These are phyloP conservation scores for Physocephala rufipes DNA, from an alignment of 2,888 invertebrate genomes.

Conservation along the genomic window DNA sequence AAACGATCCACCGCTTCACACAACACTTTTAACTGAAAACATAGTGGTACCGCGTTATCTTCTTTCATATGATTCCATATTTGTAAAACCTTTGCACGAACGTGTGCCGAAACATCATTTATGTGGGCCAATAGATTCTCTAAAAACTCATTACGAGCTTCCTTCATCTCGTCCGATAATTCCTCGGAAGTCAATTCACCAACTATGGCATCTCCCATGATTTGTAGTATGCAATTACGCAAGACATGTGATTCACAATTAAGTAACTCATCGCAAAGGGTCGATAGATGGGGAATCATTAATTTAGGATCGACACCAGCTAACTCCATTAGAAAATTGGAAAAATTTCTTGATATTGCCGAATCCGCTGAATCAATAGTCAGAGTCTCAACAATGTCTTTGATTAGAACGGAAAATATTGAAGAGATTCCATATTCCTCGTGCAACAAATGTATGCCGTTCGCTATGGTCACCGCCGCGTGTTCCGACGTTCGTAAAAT, in stretches of 20 bases:
- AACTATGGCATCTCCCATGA: constrained; percentile 82
- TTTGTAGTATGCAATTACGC: constrained; percentile 83
- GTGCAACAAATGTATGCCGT: constrained; percentile 59
- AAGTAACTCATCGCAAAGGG: constrained; percentile 61
- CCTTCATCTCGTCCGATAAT: constrained; percentile 73
- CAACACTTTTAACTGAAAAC: constrained; percentile 74
- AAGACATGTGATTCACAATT: constrained; percentile 72
- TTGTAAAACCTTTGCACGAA: constrained; percentile 84
- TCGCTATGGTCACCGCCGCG: constrained; percentile 58
- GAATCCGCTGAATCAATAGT: constrained; percentile 58
- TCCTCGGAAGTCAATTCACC: constrained; percentile 78
- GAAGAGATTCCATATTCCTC: constrained; percentile 63
- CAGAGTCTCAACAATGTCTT: constrained; percentile 61
- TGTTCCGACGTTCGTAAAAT: constrained; percentile 64
- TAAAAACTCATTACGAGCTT: constrained; percentile 81
- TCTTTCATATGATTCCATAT: constrained; percentile 83
- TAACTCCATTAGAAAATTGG: constrained; percentile 63
- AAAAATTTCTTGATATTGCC: constrained; percentile 59
- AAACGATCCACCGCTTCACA: constrained; percentile 76
- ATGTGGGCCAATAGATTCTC: constrained; percentile 83
- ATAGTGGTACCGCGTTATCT: constrained; percentile 81
- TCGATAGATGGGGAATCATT: constrained; percentile 63
- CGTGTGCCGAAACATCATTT: constrained; percentile 84
- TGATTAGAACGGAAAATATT: constrained; percentile 61
- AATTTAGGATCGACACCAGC: constrained; percentile 59